Evolutionary conservation across 1,140 invertebrate species (phyloP).

Genomic region (Anastatus disparis): DNA sequence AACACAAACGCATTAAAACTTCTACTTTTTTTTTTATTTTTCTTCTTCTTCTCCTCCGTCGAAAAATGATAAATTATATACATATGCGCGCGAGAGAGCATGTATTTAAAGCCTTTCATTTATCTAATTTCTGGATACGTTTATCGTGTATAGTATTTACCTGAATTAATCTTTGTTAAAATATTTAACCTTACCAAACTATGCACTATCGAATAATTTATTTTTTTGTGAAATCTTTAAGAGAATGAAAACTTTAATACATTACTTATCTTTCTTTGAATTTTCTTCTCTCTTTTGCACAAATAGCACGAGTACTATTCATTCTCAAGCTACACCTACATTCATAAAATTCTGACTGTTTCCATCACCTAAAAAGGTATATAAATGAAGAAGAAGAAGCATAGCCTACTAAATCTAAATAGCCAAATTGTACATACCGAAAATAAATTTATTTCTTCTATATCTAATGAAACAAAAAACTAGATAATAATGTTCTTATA

Average conservation of each 20-base stretch:
- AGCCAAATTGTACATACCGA: not conserved
- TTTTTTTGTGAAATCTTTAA: slow-evolving; percentile 4
- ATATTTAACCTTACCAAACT: not conserved
- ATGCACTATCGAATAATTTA: slow-evolving; percentile 9
- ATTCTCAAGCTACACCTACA: too few relatives aligned
- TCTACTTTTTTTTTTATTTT: not conserved
- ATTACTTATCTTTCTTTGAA: too few relatives aligned
- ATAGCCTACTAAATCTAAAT: slow-evolving; percentile 19
- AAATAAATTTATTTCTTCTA: too few relatives aligned
- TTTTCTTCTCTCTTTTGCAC: too few relatives aligned
- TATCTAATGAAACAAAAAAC: too few relatives aligned
- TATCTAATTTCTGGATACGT: too few relatives aligned
- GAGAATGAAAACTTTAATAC: too few relatives aligned
- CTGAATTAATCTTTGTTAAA: slow-evolving; percentile 12
- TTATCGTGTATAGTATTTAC: not conserved
- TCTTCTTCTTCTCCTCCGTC: not conserved
- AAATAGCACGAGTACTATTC: too few relatives aligned
- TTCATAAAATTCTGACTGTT: too few relatives aligned
- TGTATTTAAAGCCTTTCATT: too few relatives aligned
- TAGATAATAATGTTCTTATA: too few relatives aligned
- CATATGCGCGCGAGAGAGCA: not conserved
- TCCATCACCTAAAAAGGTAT: not conserved
- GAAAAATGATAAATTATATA: slow-evolving; percentile 23
- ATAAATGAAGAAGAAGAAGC: too few relatives aligned
- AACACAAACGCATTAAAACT: slow-evolving; percentile 2